phyloP scores from a whole-genome alignment of 2,888 invertebrate species.

The Arenicola marina region DNA sequence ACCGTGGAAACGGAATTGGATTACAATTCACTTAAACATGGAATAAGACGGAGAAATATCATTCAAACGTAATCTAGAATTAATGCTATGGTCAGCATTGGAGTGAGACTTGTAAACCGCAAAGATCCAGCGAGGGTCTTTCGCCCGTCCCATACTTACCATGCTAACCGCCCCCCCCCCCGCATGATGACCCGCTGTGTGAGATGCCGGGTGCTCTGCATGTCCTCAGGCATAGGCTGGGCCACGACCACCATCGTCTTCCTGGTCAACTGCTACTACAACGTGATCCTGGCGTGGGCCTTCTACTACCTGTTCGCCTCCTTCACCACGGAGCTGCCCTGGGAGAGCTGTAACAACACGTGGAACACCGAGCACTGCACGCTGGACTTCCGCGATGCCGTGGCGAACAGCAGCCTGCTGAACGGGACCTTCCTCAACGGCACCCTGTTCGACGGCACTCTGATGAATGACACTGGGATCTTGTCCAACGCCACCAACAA shows the following conservation, averaged over 20 bases:
- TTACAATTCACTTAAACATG: too few relatives aligned
- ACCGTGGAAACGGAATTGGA: too few relatives aligned
- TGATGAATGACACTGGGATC: background rate
- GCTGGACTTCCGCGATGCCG: background rate
- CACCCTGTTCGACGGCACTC: background rate
- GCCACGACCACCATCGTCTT: constrained; percentile 64
- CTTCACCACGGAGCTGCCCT: constrained; percentile 63
- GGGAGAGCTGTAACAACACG: constrained; percentile 64
- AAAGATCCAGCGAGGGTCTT: too few relatives aligned
- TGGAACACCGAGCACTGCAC: constrained; percentile 63
- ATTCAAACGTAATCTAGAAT: too few relatives aligned
- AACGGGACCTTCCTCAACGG: background rate
- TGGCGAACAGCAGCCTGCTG: background rate
- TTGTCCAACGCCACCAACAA: background rate
- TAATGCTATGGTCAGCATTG: too few relatives aligned
- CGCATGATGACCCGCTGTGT: background rate
- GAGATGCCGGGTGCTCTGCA: too few relatives aligned
- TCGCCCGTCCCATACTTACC: too few relatives aligned
- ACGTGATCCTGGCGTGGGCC: constrained; percentile 65
- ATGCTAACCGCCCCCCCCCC: too few relatives aligned
- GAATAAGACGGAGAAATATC: too few relatives aligned
- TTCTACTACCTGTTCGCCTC: constrained; percentile 62
- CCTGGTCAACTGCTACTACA: constrained; percentile 66
- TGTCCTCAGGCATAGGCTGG: constrained; percentile 65
- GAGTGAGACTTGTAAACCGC: too few relatives aligned